Percentiles rank a stretch among this genome's conserved stretches.
Conservation (phyloP, 1,140 invertebrate species). For the Geopemphigus sp. region DNA sequence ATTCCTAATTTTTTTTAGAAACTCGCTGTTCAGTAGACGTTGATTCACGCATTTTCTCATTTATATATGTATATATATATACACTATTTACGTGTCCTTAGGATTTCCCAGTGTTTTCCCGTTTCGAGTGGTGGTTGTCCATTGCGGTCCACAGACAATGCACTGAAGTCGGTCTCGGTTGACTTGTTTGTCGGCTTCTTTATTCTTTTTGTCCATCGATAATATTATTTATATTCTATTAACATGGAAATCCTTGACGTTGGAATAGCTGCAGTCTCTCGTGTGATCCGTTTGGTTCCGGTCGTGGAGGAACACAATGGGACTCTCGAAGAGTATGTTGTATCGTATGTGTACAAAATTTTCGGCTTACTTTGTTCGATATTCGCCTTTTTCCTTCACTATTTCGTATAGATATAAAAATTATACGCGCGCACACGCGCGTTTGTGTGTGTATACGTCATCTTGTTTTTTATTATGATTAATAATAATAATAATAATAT, state of each 20-base stretch:
- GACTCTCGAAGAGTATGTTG: constrained; percentile 14
- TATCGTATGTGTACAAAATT: constrained; percentile 38
- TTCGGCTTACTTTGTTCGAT: constrained; percentile 46
- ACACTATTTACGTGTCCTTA: constrained; percentile 34
- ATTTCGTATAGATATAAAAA: not conserved
- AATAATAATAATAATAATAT: too few species aligned
- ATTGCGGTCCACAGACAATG: constrained; percentile 41
- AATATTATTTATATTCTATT: constrained; percentile 49
- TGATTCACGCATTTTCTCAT: constrained; percentile 13
- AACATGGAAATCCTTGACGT: constrained; percentile 48
- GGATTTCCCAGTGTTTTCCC: constrained; percentile 45
- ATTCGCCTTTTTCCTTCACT: constrained; percentile 32
- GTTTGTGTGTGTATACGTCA: constrained; percentile 4
- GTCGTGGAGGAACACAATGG: constrained; percentile 44
- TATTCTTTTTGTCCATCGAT: constrained; percentile 49
- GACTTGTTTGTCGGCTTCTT: constrained; percentile 48
- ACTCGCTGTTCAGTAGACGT: not conserved
- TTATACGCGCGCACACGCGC: not conserved
- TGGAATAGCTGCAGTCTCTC: constrained; percentile 34
- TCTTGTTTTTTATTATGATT: constrained; percentile 6
- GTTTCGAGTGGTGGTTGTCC: constrained; percentile 16
- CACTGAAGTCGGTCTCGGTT: constrained; percentile 41
- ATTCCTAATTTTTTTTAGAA: too few species aligned
- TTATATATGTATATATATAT: too few species aligned
- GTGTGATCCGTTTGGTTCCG: constrained; percentile 49